A percentile compares a stretch with the other conserved stretches of the same genome.
phyloP scores from a whole-genome alignment of 2,888 invertebrate species.

The Plagodis dolabraria region DNA sequence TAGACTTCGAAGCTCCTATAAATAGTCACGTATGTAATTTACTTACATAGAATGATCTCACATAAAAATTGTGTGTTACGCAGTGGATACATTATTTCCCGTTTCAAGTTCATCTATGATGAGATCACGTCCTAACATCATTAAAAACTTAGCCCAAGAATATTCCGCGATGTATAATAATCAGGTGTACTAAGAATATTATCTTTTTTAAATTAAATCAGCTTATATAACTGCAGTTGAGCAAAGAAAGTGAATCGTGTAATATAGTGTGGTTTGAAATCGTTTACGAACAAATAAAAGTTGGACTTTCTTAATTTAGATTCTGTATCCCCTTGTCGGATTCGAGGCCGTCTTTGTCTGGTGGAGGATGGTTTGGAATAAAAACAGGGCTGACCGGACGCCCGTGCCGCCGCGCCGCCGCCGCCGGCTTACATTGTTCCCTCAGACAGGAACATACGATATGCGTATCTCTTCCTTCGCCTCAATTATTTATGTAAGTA shows the following conservation, averaged over 20 bases:
- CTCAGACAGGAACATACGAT: conserved; percentile 13
- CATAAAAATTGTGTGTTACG: conserved; percentile 22
- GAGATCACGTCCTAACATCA: conserved; percentile 50
- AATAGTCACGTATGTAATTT: conserved; percentile 16
- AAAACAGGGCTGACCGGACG: conserved; percentile 35
- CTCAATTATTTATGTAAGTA: conserved; percentile 15
- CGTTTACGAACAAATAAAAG: conserved; percentile 35
- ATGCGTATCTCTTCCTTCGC: conserved; percentile 12
- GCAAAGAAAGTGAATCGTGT: conserved; percentile 5
- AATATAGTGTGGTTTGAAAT: conserved; percentile 27
- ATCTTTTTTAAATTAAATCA: conserved; percentile 1
- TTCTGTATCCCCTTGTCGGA: conserved; percentile 27
- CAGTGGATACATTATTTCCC: conserved; percentile 27
- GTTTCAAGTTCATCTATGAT: conserved; percentile 51
- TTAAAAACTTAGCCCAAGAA: conserved; percentile 44
- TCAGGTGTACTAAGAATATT: too few relatives aligned
- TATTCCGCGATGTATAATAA: conserved; percentile 26
- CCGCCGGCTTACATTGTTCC: conserved; percentile 28
- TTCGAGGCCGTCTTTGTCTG: conserved; percentile 35
- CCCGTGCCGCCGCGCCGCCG: conserved; percentile 16
- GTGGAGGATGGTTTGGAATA: conserved; percentile 31
- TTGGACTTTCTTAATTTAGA: conserved; percentile 40
- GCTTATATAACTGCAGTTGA: conserved; percentile 4
- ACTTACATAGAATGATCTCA: conserved; percentile 15
- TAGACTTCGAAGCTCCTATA: conserved; percentile 15